Base-by-base conservation (phyloP, 1,140 invertebrate genomes). In the Heterodera schachtii region DNA sequence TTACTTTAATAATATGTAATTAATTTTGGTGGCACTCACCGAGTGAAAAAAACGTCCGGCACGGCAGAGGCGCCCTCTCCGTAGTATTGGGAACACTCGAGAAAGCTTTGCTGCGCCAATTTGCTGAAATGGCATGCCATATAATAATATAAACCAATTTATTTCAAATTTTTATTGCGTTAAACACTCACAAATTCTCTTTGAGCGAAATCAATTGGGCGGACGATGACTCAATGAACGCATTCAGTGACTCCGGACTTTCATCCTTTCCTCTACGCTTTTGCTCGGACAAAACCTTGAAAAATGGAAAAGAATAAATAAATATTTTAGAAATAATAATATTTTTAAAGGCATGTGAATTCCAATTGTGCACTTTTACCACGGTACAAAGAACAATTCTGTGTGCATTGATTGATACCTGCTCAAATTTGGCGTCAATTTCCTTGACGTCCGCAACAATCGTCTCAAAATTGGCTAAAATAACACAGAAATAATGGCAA, bases 401-500 rank as follows among this genome's bases (percentile, higher is more conserved):
- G n/a, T n/a, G n/a, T n/a, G n/a, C n/a, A 60, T 16, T 1, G 16
- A 60, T 19, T 60, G 11, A 46, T 21, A 43, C 71, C 31, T 76
- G 81, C 44, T 13, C 43, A 66, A 75, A 83, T 71, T 84, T 83
- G 11, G 82, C 60, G 46, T 84, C 81, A 79, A 83, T 83, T 43
- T 83, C 82, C n/a, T 73, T 52, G 21, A 83, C 82, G 60, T 83
- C 82, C 46, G 82, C 82, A n/a, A 64, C 70, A 41, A 83, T 84
- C 3, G 82, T 84, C 70, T 83, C 82, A 74, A 83, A 83, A 64
- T 69, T 82, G 43, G 82, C 82, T 83, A n/a, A 46, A 79, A 83
- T 47, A 7, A 84, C 81, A 71, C 16, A 31, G 44, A 21, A 67
- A 46, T n/a, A 73, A 60, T 47, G 60, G 31, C 16, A 7, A 41